phyloP scores from a whole-genome alignment of 2,797 vertebrate species.

The Hemitrygon akajei region DNA sequence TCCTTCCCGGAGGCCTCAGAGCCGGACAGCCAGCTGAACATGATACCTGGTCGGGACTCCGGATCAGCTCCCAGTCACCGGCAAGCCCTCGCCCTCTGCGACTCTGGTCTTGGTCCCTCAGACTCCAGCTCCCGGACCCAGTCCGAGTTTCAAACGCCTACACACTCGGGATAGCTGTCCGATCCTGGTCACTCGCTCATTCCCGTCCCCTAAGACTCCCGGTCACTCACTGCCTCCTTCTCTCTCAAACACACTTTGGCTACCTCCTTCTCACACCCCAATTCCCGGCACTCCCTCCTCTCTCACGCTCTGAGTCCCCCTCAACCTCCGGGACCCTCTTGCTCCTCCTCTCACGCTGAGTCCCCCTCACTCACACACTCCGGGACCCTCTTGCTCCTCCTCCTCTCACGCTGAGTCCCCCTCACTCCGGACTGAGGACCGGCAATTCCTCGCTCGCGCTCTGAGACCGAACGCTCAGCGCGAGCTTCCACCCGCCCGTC shows the following conservation, averaged over 20 bases:
- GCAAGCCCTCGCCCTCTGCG: too few relatives aligned
- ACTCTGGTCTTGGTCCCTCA: too few relatives aligned
- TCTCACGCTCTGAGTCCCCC: too few relatives aligned
- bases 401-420: neutral
- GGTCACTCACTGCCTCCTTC: too few relatives aligned
- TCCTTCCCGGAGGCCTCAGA: constrained; percentile 9
- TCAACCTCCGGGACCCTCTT: too few relatives aligned
- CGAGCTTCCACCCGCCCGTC: neutral
- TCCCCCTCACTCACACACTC: neutral
- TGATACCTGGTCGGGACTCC: neutral
- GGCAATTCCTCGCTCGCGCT: neutral
- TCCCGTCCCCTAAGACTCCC: neutral
- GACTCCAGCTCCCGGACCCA: neutral
- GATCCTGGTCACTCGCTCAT: neutral
- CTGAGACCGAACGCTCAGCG: neutral
- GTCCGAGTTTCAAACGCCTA: too few relatives aligned
- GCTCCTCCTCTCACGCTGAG: too few relatives aligned
- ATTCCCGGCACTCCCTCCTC: too few relatives aligned
- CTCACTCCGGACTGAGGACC: neutral
- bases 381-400: neutral
- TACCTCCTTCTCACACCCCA: too few relatives aligned
- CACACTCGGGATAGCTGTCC: neutral
- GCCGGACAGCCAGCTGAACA: constrained; percentile 36
- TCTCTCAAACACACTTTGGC: too few relatives aligned
- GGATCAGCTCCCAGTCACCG: too few relatives aligned